These are phyloP conservation scores for Dynastes tityus DNA, from an alignment of 2,888 invertebrate genomes.

Conservation along the genomic window DNA sequence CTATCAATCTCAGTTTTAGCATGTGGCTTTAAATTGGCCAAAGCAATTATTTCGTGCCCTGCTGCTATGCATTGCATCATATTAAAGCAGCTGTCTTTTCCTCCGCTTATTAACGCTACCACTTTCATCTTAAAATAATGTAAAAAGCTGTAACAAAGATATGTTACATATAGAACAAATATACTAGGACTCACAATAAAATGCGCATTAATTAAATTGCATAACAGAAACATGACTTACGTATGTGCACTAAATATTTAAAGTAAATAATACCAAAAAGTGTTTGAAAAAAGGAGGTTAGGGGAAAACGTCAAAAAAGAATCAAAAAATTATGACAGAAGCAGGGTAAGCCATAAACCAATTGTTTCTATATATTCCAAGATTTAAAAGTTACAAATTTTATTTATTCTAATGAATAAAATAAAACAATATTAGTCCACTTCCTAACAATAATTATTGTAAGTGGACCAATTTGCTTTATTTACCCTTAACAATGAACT, in stretches of 20 bases:
- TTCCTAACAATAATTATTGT: no score
- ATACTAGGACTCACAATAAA: neutral
- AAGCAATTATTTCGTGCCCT: slow-evolving; percentile 95
- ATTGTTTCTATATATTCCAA: no score
- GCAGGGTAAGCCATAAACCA: neutral
- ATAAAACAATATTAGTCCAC: no score
- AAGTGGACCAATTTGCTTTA: no score
- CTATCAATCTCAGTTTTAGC: slow-evolving; percentile 79
- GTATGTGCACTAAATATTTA: slow-evolving; percentile 39
- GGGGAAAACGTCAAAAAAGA: slow-evolving; percentile 24
- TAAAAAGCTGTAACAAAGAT: slow-evolving; percentile 35
- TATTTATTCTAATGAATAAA: no score
- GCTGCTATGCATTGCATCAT: slow-evolving; percentile 98
- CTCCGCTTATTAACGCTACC: slow-evolving; percentile 94
- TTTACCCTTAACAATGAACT: no score
- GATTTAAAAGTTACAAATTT: no score
- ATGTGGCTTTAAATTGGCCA: slow-evolving; percentile 95
- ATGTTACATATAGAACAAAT: neutral
- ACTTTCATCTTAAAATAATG: slow-evolving; percentile 80
- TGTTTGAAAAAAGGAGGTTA: slow-evolving; percentile 42
- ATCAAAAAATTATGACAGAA: neutral
- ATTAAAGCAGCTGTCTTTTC: slow-evolving; percentile 99
- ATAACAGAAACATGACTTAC: neutral
- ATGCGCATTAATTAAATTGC: slow-evolving; percentile 1
- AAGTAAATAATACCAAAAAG: slow-evolving; percentile 31